Evolutionary conservation across 2,797 vertebrate species (phyloP), one percentile per base, ranked within the genome.

Genomic region (Urocyon cinereoargenteus): DNA sequence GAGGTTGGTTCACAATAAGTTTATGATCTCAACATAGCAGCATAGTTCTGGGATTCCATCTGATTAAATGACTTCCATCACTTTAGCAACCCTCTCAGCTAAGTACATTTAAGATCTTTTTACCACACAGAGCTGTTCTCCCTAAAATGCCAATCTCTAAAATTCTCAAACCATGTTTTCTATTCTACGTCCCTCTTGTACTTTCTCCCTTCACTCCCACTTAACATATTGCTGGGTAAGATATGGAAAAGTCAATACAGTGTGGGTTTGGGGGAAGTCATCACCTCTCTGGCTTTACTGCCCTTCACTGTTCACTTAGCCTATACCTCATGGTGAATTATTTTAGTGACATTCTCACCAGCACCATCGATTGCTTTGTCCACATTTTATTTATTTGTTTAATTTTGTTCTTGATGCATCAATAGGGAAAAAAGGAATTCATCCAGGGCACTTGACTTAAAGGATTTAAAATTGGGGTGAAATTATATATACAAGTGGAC

Each of bases 311-410:
- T 83, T 91, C 28, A 59, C 21, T 88, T 53, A 78, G 45, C 8
- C 12, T 70, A 2, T 68, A 53, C 55, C 70, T 85, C 72, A 57
- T 14, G 55, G 24, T 57, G 49, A 96, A 84, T 66, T 78, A 64
- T 92, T 89, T 64, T 79, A 19, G 31, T 92, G 85, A 94, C 36
- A 88, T 79, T 84, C 55, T 92, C 55, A 78, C 22, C 19, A 84
- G 24, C 22, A 72, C 34, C 34, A 88, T 18, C 57, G 19, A 92
- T 77, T 83, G 11, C 3, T 90, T 86, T 31, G 16, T 49, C n/a
- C 75, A 55, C 53, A 36, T 77, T 77, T 94, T 77, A 84, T 64
- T 73, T 91, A 36, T 84, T 79, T 85, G 15, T 79, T 96, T 64
- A 73, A 91, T 91, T 78, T 26, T 85, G 64, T 72, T 64, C 15